Conservation (phyloP, 2,797 vertebrate genomes). For the Syngnathus acus region DNA sequence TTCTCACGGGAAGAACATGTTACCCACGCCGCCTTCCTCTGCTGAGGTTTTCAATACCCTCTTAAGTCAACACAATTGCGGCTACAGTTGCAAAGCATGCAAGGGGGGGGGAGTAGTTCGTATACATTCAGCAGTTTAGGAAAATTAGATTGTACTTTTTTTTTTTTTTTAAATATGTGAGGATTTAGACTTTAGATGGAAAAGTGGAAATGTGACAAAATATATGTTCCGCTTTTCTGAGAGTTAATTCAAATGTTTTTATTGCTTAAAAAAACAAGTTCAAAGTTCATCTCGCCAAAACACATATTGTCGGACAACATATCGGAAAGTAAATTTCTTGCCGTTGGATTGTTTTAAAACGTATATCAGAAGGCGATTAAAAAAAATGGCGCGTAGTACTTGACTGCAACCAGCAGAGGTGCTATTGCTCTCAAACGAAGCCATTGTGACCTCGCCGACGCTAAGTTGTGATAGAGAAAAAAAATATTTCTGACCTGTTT, state of each 20-base stretch:
- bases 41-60: constrained; percentile 14
- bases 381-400: background rate
- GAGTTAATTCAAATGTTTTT: background rate
- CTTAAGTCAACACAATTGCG: constrained; percentile 29
- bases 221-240: background rate
- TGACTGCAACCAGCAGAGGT: background rate
- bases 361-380: background rate
- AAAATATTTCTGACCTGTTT: background rate
- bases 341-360: background rate
- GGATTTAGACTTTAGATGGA: background rate
- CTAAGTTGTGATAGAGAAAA: background rate
- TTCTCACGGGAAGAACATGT: constrained; percentile 50
- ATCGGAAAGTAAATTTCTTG: background rate
- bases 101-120: background rate
- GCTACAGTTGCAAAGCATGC: background rate
- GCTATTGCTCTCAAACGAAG: background rate
- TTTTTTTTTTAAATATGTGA: background rate
- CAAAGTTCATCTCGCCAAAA: background rate
- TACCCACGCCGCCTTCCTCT: constrained; percentile 25
- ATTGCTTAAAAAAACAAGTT: background rate
- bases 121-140: background rate
- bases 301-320: background rate
- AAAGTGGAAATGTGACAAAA: background rate
- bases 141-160: background rate
- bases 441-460: background rate